Percentiles rank a stretch among this genome's conserved stretches.
phyloP scores from a whole-genome alignment of 2,888 invertebrate genomes.

The Sicus ferrugineus region DNA sequence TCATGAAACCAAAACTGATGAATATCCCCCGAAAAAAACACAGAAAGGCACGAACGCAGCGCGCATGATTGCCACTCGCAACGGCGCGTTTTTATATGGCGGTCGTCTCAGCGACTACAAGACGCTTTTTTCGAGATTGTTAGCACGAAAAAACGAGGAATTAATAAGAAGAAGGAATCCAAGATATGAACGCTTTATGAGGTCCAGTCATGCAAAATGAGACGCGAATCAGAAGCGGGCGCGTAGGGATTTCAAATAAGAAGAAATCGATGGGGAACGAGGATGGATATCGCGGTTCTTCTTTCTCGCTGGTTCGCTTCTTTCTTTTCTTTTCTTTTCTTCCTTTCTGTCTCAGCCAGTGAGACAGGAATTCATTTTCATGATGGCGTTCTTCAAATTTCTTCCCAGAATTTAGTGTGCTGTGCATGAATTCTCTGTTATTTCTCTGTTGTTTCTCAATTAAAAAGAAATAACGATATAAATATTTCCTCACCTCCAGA shows the following conservation, averaged over 20 bases:
- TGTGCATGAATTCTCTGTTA: not conserved
- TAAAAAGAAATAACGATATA: not conserved
- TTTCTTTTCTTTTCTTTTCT: not conserved
- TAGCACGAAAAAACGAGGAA: too few species aligned
- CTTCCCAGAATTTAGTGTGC: not conserved
- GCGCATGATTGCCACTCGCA: too few species aligned
- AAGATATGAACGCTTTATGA: constrained; percentile 32
- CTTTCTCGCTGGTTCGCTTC: not conserved
- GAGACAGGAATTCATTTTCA: constrained; percentile 21
- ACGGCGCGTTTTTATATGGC: too few species aligned
- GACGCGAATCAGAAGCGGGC: constrained; percentile 29
- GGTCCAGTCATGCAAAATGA: constrained; percentile 34
- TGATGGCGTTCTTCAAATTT: constrained; percentile 33
- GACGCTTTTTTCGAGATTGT: too few species aligned
- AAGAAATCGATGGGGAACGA: constrained; percentile 31
- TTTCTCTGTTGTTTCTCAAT: not conserved
- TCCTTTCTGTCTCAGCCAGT: not conserved
- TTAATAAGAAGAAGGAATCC: not conserved
- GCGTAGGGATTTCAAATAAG: constrained; percentile 33
- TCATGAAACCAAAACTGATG: too few species aligned
- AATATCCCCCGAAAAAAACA: too few species aligned
- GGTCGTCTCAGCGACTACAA: too few species aligned
- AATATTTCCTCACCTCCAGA: not conserved
- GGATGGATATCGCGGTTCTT: not conserved
- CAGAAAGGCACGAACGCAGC: too few species aligned